Base-by-base conservation (phyloP, 2,888 invertebrate species). In the Zeuzera pyrina region DNA sequence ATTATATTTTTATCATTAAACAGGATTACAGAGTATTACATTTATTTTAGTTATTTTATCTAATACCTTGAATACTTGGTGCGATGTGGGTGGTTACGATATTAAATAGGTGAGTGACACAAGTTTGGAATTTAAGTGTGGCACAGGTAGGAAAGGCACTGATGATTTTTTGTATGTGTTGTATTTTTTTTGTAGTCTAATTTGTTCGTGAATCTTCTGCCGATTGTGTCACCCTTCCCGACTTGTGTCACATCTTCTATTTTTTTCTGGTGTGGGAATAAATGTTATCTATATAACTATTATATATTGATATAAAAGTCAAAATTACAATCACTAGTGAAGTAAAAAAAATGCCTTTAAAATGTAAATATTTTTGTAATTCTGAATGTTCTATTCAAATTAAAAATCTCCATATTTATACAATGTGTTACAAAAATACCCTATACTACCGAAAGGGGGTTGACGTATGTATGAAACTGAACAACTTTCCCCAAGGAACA, bases 81-180 rank as follows among this genome's bases (percentile, higher is more conserved):
- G 54, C 52, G 29, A 45, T 47, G 40, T 42, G 46, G 52, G 52
- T 46, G 49, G 42, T 45, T 47, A 43, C 48, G 48, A 41, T 35
- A 36, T 15, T 15, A 43, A 43, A 35, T 36, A 71, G 84, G 84
- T 84, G 73, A 84, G 84, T 84, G 84, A 76, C 84, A 81, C 78
- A 78, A 77, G 76, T 79, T 73, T 73, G 83, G 83, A 71, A n/a
- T 61, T 57, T 48, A 31, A 50, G 72, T 72, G 84, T 84, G 84
- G 77, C 84, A 84, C 84, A 79, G 84, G 78, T 78, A 83, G 84
- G 83, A 77, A 79, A 74, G 74, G 71, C n/a, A 52, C 47, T 28
- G 21, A 33, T 25, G 31, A 28, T 32, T 28, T 31, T 19, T 35
- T 30, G 23, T 34, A 3, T 34, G 34, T 42, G 31, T 38, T 38